Evolutionary conservation across 2,113 vertebrate species (phyloP).

Genomic region (Megalops atlanticus): DNA sequence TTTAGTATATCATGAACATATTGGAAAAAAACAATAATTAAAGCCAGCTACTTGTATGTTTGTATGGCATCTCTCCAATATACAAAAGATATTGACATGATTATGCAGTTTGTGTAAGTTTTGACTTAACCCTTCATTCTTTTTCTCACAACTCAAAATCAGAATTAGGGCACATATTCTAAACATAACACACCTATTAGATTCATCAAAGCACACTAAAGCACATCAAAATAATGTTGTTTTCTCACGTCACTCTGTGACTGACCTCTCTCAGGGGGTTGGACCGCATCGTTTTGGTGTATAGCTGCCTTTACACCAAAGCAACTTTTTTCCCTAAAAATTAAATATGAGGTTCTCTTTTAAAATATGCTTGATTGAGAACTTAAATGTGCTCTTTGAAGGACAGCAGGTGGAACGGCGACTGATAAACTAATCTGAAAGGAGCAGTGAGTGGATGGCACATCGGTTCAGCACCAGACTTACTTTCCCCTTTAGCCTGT

Average conservation of each 20-base stretch:
- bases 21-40: no score
- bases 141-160: neutral
- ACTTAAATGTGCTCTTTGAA: neutral
- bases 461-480: neutral
- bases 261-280: neutral
- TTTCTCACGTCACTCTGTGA: neutral
- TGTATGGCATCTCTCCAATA: no score
- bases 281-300: neutral
- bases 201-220: neutral
- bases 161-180: neutral
- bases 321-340: neutral
- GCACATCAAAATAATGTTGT: neutral
- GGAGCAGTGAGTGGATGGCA: neutral
- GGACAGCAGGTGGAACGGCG: neutral
- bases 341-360: neutral
- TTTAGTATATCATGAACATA: no score
- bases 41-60: no score
- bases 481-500: neutral
- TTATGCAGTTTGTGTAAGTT: neutral
- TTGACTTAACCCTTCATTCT: neutral
- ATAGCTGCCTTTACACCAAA: neutral
- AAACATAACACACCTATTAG: neutral
- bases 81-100: no score
- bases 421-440: neutral
- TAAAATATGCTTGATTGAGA: neutral